phyloP scores from a whole-genome alignment of 2,113 vertebrate genomes.

The Ciconia boyciana region DNA sequence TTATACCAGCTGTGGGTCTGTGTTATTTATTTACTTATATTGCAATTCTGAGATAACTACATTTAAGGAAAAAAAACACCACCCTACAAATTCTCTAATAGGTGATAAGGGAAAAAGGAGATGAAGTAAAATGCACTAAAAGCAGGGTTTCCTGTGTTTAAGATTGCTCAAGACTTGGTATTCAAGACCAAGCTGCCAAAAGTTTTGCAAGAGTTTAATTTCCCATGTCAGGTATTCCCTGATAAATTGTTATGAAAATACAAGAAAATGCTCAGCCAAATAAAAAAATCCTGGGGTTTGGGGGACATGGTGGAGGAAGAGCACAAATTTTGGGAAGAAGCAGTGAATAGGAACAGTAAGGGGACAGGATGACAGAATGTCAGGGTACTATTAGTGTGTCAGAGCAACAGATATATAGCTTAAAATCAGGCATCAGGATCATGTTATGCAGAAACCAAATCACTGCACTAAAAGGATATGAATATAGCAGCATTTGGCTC shows the following conservation, averaged over 20 bases:
- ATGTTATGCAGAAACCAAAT: neutral
- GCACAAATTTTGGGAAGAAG: neutral
- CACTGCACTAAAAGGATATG: neutral
- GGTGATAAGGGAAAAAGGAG: neutral
- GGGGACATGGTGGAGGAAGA: neutral
- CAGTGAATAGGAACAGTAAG: neutral
- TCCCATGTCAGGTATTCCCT: neutral
- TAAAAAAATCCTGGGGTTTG: rapidly evolving
- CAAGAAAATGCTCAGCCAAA: neutral
- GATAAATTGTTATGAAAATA: neutral
- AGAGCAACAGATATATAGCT: neutral
- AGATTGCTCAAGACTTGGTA: neutral
- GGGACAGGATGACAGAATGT: neutral
- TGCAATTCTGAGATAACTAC: neutral
- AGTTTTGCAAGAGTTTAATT: neutral
- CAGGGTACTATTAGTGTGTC: neutral
- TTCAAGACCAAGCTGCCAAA: neutral
- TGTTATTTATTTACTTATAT: neutral
- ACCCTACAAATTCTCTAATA: neutral
- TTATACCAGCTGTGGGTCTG: neutral
- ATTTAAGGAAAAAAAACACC: rapidly evolving
- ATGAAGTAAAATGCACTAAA: neutral
- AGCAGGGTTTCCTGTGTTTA: neutral
- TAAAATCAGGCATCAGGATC: neutral
- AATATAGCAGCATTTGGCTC: neutral